Evolutionary conservation across 1,140 invertebrate genomes (phyloP).

Genomic region (Brachionus koreanus): DNA sequence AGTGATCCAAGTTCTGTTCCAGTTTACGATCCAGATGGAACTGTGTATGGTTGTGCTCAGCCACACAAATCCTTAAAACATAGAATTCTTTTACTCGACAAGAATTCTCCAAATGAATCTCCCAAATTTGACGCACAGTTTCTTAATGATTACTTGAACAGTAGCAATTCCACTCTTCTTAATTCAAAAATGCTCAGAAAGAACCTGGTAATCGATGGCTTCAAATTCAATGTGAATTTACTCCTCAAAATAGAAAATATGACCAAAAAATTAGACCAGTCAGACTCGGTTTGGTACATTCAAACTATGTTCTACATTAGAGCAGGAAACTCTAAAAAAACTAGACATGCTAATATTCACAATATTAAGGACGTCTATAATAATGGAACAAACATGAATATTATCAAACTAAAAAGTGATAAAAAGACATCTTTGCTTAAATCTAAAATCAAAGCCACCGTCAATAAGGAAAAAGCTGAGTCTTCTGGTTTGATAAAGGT

Average conservation of each 20-base stretch:
- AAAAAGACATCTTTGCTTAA: not conserved
- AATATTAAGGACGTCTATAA: conserved; percentile 26
- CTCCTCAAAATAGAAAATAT: conserved; percentile 26
- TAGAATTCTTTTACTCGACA: conserved; percentile 59
- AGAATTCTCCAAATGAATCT: not conserved
- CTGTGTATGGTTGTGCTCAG: conserved; percentile 60
- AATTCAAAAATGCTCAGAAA: not conserved
- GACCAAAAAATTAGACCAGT: not conserved
- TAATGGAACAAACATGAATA: conserved; percentile 23
- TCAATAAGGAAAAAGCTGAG: not conserved
- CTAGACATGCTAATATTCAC: not conserved
- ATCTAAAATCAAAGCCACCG: not conserved
- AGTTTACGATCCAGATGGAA: conserved; percentile 60
- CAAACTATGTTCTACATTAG: conserved; percentile 7
- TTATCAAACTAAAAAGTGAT: not conserved
- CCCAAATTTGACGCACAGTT: conserved; percentile 29
- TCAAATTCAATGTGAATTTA: conserved; percentile 30
- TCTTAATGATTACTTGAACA: conserved; percentile 12
- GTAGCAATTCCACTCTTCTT: not conserved
- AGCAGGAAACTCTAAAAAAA: not conserved
- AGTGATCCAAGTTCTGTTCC: conserved; percentile 59
- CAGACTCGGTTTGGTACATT: not conserved
- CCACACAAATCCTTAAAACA: conserved; percentile 56
- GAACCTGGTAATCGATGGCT: conserved; percentile 8
- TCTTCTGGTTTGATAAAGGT: not conserved